A percentile compares a stretch with the other conserved stretches of the same genome.
These are phyloP conservation scores for Hystrix cristata DNA, from an alignment of 2,113 vertebrate genomes.

Conservation along the genomic window DNA sequence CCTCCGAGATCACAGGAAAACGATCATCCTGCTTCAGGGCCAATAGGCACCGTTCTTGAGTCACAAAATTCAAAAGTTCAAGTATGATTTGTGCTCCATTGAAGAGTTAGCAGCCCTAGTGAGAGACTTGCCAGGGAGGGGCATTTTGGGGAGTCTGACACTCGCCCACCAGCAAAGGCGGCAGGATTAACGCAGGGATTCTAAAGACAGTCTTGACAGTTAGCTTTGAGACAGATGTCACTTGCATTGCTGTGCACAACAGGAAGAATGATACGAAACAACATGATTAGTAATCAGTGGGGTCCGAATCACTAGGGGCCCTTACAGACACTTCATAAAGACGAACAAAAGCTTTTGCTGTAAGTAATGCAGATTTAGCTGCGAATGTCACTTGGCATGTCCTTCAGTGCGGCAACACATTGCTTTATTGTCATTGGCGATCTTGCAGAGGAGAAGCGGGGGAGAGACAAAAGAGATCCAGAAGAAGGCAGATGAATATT, in stretches of 20 bases:
- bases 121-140: conserved; percentile 11
- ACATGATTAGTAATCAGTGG: conserved; percentile 72
- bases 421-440: conserved; percentile 62
- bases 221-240: conserved; percentile 76
- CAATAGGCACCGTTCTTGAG: background rate
- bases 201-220: conserved; percentile 70
- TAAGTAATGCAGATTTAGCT: conserved; percentile 75
- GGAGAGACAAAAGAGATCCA: conserved; percentile 74
- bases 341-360: conserved; percentile 68
- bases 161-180: background rate
- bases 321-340: conserved; percentile 63
- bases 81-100: background rate
- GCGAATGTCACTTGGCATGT: conserved; percentile 61
- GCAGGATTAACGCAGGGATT: conserved; percentile 63
- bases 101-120: background rate
- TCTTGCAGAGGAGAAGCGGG: conserved; percentile 61
- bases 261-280: conserved; percentile 74
- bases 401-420: conserved; percentile 60
- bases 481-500: conserved; percentile 59
- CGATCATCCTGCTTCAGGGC: background rate
- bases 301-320: conserved; percentile 65
- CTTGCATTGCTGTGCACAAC: conserved; percentile 50
- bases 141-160: background rate
- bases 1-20: background rate
- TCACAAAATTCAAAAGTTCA: background rate